phyloP scores from a whole-genome alignment of 2,113 vertebrate species.

The Chauna torquata region DNA sequence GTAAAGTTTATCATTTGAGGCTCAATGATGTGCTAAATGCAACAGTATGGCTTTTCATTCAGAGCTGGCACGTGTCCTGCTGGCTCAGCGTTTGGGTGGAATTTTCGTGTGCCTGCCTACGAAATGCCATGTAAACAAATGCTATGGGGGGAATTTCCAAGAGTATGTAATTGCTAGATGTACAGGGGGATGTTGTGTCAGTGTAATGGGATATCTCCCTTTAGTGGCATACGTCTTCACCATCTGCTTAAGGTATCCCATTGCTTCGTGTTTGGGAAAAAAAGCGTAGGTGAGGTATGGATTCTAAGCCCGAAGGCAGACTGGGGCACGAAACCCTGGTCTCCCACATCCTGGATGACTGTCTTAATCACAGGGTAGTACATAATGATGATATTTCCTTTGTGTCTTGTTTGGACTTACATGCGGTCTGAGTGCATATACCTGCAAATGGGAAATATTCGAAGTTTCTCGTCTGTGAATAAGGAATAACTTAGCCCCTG shows the following conservation, averaged over 20 bases:
- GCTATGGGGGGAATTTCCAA: background rate
- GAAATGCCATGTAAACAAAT: conserved; percentile 56
- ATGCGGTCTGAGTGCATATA: background rate
- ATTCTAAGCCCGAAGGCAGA: background rate
- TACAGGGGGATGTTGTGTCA: conserved; percentile 4
- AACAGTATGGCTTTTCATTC: conserved; percentile 60
- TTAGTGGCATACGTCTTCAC: background rate
- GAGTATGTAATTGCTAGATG: background rate
- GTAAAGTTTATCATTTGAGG: conserved; percentile 12
- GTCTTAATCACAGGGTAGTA: background rate
- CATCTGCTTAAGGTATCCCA: background rate
- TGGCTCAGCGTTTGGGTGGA: conserved; percentile 9
- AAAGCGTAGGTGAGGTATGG: background rate
- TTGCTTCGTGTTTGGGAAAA: background rate
- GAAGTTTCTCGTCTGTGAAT: background rate
- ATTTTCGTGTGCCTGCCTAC: conserved; percentile 22
- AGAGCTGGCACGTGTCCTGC: background rate
- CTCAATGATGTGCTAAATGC: conserved; percentile 17
- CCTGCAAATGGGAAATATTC: background rate
- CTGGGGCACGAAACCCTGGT: background rate
- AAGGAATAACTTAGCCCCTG: background rate
- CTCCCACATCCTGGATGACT: background rate
- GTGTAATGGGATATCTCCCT: background rate
- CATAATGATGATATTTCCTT: background rate
- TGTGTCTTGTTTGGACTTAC: background rate